A percentile compares a stretch with the other conserved stretches of the same genome.
Conservation (phyloP, 2,888 invertebrate genomes). For the Himalopsyche japonica region DNA sequence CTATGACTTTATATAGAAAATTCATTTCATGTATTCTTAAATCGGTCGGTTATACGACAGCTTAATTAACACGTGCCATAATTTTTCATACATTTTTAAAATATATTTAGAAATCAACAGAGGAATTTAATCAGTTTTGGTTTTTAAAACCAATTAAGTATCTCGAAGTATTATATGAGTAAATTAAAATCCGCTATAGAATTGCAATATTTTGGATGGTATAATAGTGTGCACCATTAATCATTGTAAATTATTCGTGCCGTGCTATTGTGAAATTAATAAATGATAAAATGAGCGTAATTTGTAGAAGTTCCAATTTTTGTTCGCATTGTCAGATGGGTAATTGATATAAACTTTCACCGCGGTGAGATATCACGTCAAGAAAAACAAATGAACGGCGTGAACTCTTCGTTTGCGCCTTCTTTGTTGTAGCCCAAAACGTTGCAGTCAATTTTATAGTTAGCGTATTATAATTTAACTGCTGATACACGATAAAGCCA, state of each 20-base stretch:
- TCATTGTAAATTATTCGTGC: not conserved
- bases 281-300: not conserved
- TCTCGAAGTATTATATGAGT: too few species aligned
- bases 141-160: too few species aligned
- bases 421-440: not conserved
- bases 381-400: not conserved
- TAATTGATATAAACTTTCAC: not conserved
- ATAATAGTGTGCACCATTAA: not conserved
- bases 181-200: too few species aligned
- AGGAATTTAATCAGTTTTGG: too few species aligned
- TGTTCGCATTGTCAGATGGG: not conserved
- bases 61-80: too few species aligned
- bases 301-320: not conserved
- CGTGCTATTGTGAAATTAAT: not conserved
- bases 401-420: not conserved
- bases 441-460: not conserved
- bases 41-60: too few species aligned
- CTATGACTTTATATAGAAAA: too few species aligned
- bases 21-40: too few species aligned
- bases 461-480: not conserved
- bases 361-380: not conserved
- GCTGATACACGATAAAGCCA: too few species aligned
- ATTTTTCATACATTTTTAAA: too few species aligned
- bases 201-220: not conserved
- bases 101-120: too few species aligned